Conservation (phyloP, 1,140 invertebrate genomes). For the Eriocheir sinensis region DNA sequence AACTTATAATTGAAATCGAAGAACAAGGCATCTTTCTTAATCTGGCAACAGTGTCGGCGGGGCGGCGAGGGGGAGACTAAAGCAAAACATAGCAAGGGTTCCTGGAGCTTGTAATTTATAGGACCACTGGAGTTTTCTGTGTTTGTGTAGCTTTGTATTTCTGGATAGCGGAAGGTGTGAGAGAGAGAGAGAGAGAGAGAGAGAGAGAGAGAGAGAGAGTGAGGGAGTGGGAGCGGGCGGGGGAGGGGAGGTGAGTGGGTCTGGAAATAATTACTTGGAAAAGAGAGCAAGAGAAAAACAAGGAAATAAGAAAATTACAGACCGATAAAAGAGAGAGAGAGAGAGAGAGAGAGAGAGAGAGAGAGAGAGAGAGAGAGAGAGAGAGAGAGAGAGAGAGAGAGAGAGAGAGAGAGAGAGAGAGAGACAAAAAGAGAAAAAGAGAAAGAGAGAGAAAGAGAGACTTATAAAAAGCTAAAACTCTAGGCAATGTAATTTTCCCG, state of each 20-base stretch:
- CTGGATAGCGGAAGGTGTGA: background rate
- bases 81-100: constrained; percentile 42
- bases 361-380: background rate
- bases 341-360: too few relatives aligned
- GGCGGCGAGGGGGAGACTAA: constrained; percentile 27
- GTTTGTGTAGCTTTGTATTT: constrained; percentile 29
- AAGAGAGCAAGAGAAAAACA: background rate
- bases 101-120: constrained; percentile 59
- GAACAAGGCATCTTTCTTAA: constrained; percentile 71
- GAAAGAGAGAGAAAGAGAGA: too few relatives aligned
- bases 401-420: too few relatives aligned
- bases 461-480: too few relatives aligned
- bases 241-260: background rate
- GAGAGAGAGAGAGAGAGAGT: background rate
- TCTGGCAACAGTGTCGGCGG: constrained; percentile 52
- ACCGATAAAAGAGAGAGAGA: background rate
- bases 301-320: constrained; percentile 26
- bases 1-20: constrained; percentile 73
- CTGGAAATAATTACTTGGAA: background rate
- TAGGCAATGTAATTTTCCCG: too few relatives aligned
- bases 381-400: background rate
- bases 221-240: background rate
- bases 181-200: background rate
- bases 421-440: too few relatives aligned
- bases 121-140: constrained; percentile 29